Conservation (phyloP, 1,140 invertebrate genomes). For the Drosophila orena region DNA sequence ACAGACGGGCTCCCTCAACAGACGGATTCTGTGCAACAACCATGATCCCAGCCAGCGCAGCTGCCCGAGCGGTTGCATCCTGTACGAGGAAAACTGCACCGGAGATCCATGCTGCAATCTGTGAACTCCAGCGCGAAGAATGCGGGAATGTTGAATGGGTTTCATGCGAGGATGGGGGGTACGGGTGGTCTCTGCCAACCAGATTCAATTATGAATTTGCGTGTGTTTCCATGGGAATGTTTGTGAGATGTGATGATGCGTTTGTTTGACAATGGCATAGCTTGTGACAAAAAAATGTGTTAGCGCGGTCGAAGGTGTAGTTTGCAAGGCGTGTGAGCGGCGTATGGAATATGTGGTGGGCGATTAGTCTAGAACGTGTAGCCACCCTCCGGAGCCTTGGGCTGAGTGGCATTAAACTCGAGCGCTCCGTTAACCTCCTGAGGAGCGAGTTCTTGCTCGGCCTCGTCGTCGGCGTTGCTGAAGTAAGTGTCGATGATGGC, state of each 20-base stretch:
- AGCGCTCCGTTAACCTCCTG: constrained; percentile 79
- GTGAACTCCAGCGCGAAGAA: too few relatives aligned
- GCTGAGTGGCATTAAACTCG: constrained; percentile 75
- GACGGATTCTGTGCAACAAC: constrained; percentile 3
- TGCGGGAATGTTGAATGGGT: not conserved
- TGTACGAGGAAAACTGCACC: not conserved
- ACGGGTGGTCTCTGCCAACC: not conserved
- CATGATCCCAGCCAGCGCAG: constrained; percentile 23
- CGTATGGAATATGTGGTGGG: constrained; percentile 3
- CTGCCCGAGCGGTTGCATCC: constrained; percentile 10
- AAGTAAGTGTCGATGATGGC: constrained; percentile 94
- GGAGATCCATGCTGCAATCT: not conserved
- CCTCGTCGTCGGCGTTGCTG: constrained; percentile 85
- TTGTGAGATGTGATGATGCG: not conserved
- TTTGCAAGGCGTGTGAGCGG: constrained; percentile 19
- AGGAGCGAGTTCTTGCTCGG: constrained; percentile 82
- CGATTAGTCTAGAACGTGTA: constrained; percentile 69
- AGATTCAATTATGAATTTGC: not conserved
- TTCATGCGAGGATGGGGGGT: too few relatives aligned
- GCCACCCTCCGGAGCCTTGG: constrained; percentile 78
- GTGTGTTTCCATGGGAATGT: constrained; percentile 22
- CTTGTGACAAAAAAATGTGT: constrained; percentile 26
- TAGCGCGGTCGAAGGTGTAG: constrained; percentile 54
- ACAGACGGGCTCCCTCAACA: not conserved
- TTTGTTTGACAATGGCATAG: constrained; percentile 18